Conservation (phyloP, 2,797 vertebrate species). For the Poecilia gillii region DNA sequence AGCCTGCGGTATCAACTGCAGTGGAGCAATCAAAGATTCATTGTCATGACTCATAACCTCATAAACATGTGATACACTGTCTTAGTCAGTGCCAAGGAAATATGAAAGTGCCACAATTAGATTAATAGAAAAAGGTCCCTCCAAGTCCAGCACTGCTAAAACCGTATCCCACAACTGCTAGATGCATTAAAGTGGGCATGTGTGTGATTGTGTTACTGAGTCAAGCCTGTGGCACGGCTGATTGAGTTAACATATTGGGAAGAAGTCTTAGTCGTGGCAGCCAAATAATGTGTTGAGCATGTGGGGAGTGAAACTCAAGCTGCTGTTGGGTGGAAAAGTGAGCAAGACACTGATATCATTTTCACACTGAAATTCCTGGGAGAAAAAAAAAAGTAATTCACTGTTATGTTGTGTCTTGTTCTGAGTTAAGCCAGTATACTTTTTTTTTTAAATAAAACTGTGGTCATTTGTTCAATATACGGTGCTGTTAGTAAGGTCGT, state of each 20-base stretch:
- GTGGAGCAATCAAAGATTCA: slow-evolving; percentile 50
- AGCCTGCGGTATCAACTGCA: slow-evolving; percentile 42
- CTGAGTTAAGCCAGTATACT: neutral
- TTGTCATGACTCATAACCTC: slow-evolving; percentile 57
- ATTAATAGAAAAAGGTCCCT: slow-evolving; percentile 52
- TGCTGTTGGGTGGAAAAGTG: slow-evolving; percentile 40
- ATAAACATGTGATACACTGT: slow-evolving; percentile 54
- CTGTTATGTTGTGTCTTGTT: slow-evolving; percentile 8
- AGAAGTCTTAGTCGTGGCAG: slow-evolving; percentile 44
- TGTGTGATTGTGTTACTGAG: slow-evolving; percentile 66
- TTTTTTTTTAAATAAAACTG: neutral
- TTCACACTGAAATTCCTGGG: slow-evolving; percentile 26
- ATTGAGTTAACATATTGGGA: slow-evolving; percentile 69
- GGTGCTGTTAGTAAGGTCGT: neutral
- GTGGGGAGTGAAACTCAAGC: slow-evolving; percentile 60
- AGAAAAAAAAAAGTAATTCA: slow-evolving; percentile 19
- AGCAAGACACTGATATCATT: slow-evolving; percentile 31
- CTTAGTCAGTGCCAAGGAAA: slow-evolving; percentile 53
- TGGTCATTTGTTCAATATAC: slow-evolving; percentile 1
- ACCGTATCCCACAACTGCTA: slow-evolving; percentile 41
- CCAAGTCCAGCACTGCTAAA: slow-evolving; percentile 47
- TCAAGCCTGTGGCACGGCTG: slow-evolving; percentile 55
- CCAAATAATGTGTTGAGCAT: slow-evolving; percentile 68
- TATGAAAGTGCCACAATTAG: slow-evolving; percentile 40
- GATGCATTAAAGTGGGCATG: slow-evolving; percentile 56